phyloP scores from a whole-genome alignment of 1,140 invertebrate genomes.

The Oryzaephilus surinamensis region DNA sequence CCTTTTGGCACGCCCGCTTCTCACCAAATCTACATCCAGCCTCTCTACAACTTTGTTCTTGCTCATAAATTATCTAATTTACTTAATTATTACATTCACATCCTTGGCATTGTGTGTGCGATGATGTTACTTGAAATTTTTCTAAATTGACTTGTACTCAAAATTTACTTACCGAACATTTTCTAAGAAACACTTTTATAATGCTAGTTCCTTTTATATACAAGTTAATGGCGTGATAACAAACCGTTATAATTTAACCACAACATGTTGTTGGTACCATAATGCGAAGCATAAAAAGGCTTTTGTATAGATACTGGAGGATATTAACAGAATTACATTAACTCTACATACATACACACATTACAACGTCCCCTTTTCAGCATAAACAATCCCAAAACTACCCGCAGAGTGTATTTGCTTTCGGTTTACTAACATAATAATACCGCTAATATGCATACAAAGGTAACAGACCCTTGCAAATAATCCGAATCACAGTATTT shows the following conservation, averaged over 20 bases:
- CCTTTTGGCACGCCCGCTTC: too few species aligned
- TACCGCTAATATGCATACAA: slow-evolving; percentile 11
- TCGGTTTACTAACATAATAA: slow-evolving; percentile 9
- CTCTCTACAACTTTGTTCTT: too few species aligned
- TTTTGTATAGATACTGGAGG: slow-evolving; percentile 5
- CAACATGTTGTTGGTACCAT: neutral
- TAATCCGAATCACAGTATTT: slow-evolving; percentile 10
- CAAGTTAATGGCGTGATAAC: neutral
- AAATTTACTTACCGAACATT: too few species aligned
- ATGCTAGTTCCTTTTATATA: slow-evolving; percentile 4
- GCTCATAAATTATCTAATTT: slow-evolving; percentile 10
- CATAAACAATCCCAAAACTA: slow-evolving; percentile 10
- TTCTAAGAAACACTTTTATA: too few species aligned
- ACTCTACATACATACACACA: slow-evolving; percentile 8
- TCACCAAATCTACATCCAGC: too few species aligned
- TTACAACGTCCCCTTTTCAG: slow-evolving; percentile 8
- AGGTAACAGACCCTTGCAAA: slow-evolving; percentile 9
- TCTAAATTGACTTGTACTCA: too few species aligned
- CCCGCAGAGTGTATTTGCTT: slow-evolving; percentile 9
- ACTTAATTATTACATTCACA: slow-evolving; percentile 9
- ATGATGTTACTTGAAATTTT: too few species aligned
- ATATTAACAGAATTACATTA: slow-evolving; percentile 11
- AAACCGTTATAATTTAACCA: neutral
- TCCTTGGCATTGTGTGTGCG: too few species aligned
- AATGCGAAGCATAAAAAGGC: slow-evolving; percentile 10